phyloP scores from a whole-genome alignment of 2,797 vertebrate genomes.

The Amniataba percoides region DNA sequence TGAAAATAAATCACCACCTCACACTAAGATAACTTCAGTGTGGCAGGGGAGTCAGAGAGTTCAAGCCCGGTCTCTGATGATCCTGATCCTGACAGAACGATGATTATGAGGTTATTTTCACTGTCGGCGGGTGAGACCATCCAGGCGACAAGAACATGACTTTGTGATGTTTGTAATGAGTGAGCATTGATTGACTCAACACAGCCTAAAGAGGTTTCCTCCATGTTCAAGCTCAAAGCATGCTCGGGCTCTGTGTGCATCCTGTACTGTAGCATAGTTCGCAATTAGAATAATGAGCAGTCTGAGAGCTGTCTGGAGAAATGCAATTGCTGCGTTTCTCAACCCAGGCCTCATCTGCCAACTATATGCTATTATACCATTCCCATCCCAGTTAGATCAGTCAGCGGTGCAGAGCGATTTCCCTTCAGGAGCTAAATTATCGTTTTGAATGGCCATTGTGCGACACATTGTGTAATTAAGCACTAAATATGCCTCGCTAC shows the following conservation, averaged over 20 bases:
- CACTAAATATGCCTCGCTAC: slow-evolving; percentile 82
- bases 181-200: slow-evolving; percentile 88
- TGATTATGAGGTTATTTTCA: slow-evolving; percentile 89
- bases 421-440: slow-evolving; percentile 85
- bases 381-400: slow-evolving; percentile 80
- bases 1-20: slow-evolving; percentile 40
- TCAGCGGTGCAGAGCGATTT: slow-evolving; percentile 79
- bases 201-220: slow-evolving; percentile 78
- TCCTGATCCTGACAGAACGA: slow-evolving; percentile 83
- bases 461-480: slow-evolving; percentile 86
- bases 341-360: slow-evolving; percentile 79
- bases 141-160: slow-evolving; percentile 88
- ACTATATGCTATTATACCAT: slow-evolving; percentile 77
- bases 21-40: slow-evolving; percentile 37
- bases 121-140: slow-evolving; percentile 86
- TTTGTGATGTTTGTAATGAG: slow-evolving; percentile 90
- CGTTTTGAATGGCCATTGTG: slow-evolving; percentile 83
- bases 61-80: slow-evolving; percentile 66
- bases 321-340: slow-evolving; percentile 72
- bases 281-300: slow-evolving; percentile 84
- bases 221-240: slow-evolving; percentile 68
- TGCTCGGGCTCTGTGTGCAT: slow-evolving; percentile 56
- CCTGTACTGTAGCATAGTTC: slow-evolving; percentile 61
- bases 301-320: slow-evolving; percentile 70
- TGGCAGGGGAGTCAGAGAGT: slow-evolving; percentile 57